Percentiles rank a stretch among this genome's conserved stretches.
Conservation (phyloP, 2,113 vertebrate genomes). For the Podarcis muralis region DNA sequence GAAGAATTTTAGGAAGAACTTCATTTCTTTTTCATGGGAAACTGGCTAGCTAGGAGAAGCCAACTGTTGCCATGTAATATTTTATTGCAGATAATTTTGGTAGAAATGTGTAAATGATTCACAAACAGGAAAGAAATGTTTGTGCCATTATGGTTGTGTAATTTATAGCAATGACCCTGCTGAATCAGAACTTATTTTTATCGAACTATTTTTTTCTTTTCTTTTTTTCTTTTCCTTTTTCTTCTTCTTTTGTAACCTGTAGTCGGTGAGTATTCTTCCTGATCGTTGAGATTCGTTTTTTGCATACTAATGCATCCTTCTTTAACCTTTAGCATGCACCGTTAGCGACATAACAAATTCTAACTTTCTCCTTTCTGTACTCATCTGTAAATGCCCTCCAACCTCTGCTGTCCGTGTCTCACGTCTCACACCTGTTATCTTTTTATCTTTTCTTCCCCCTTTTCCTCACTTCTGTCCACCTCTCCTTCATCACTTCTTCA, state of each 20-base stretch:
- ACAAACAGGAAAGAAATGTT: constrained; percentile 36
- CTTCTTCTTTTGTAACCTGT: constrained; percentile 67
- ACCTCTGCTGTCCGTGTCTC: constrained; percentile 73
- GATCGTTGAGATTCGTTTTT: constrained; percentile 69
- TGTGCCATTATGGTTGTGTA: constrained; percentile 49
- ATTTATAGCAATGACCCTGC: constrained; percentile 58
- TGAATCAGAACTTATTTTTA: constrained; percentile 74
- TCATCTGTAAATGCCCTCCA: constrained; percentile 79
- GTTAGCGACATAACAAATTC: constrained; percentile 72
- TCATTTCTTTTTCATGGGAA: background rate
- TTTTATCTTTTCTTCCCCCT: constrained; percentile 74
- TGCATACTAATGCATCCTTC: constrained; percentile 72
- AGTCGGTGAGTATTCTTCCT: constrained; percentile 78
- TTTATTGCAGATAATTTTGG: constrained; percentile 37
- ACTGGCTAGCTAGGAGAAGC: constrained; percentile 55
- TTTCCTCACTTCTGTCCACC: constrained; percentile 72
- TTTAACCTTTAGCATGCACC: constrained; percentile 77
- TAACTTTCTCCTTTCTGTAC: constrained; percentile 69
- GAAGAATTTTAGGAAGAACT: constrained; percentile 21
- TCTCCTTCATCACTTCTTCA: constrained; percentile 80
- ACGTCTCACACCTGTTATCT: constrained; percentile 79
- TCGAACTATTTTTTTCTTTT: constrained; percentile 73
- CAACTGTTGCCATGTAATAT: constrained; percentile 55
- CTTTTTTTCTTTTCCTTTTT: constrained; percentile 40
- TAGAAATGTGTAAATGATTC: constrained; percentile 52